These are phyloP conservation scores for Ispidina lecontei DNA, from an alignment of 2,797 vertebrate species.

Conservation along the genomic window DNA sequence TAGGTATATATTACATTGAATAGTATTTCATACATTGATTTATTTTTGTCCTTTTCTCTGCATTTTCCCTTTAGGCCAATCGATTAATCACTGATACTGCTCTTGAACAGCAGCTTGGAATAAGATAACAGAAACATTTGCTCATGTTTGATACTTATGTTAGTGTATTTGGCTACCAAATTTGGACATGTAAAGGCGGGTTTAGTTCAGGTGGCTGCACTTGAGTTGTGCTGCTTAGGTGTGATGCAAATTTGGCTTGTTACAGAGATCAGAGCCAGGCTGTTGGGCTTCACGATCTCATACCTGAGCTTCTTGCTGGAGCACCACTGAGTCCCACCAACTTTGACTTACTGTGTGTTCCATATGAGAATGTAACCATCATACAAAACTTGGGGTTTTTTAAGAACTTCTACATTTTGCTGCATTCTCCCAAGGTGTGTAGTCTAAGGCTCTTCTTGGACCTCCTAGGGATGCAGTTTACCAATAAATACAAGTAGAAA, in stretches of 20 bases:
- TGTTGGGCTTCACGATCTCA: background rate
- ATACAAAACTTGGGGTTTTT: background rate
- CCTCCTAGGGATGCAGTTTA: background rate
- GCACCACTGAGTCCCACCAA: background rate
- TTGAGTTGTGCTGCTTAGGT: background rate
- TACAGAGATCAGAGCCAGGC: background rate
- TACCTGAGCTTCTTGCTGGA: background rate
- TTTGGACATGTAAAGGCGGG: background rate
- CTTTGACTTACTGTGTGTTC: background rate
- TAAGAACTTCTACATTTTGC: background rate
- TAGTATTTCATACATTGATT: conserved; percentile 57
- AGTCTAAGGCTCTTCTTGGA: background rate
- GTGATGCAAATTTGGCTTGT: background rate
- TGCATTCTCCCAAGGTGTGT: background rate
- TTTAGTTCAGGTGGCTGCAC: background rate
- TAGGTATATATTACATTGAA: conserved; percentile 13
- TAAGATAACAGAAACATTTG: conserved; percentile 32
- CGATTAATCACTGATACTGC: conserved; percentile 60
- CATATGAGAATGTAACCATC: background rate
- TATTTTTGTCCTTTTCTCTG: conserved; percentile 40
- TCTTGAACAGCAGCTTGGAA: conserved; percentile 2
- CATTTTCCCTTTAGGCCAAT: conserved; percentile 50
- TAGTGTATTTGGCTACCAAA: background rate
- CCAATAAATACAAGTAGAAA: background rate
- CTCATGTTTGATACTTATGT: background rate